Evolutionary conservation across 2,113 vertebrate species (phyloP).

Genomic region (Excalfactoria chinensis): DNA sequence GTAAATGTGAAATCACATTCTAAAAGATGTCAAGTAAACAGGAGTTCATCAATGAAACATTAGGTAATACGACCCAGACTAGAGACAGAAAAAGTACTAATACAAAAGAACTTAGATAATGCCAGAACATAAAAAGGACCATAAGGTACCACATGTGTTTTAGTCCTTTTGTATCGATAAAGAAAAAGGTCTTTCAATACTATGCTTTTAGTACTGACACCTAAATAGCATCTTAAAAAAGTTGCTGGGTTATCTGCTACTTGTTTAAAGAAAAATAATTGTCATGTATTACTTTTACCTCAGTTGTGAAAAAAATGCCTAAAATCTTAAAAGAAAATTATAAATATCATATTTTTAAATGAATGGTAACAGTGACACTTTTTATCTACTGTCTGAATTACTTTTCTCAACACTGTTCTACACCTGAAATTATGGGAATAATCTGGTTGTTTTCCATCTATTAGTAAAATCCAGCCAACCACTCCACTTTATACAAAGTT

Average conservation of each 20-base stretch:
- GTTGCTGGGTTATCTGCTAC: not conserved
- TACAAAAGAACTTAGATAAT: not conserved
- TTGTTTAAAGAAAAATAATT: not conserved
- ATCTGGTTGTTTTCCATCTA: not conserved
- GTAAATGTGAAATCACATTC: not conserved
- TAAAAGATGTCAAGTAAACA: not conserved
- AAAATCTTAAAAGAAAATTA: not conserved
- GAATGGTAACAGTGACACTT: not conserved
- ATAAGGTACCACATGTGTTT: not conserved
- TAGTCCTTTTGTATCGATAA: not conserved
- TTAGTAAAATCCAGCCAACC: constrained; percentile 41
- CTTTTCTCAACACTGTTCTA: constrained; percentile 35
- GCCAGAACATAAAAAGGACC: not conserved
- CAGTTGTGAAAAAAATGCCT: not conserved
- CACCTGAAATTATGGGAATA: constrained; percentile 37
- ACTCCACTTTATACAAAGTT: not conserved
- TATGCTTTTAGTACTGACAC: not conserved
- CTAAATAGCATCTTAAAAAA: not conserved
- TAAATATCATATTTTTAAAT: constrained; percentile 6
- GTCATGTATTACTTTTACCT: not conserved
- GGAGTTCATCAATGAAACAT: not conserved
- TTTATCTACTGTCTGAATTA: constrained; percentile 15
- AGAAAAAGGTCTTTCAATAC: not conserved
- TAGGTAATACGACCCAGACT: not conserved
- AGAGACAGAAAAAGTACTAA: not conserved